Base-by-base conservation (phyloP, 2,113 vertebrate genomes). In the Passer domesticus region DNA sequence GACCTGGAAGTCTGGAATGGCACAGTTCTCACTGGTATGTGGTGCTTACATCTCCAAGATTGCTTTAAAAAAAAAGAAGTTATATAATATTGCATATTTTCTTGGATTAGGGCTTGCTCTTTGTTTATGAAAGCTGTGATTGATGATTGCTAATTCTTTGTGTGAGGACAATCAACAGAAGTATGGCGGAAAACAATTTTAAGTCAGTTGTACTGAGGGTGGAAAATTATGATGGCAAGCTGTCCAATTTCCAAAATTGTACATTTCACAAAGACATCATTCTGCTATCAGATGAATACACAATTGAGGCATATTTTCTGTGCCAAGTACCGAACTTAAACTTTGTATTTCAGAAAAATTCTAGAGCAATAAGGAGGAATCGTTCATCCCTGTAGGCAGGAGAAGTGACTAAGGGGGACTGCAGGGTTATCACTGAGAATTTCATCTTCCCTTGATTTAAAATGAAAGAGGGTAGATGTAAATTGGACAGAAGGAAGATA, bases 61-160 rank as follows among this genome's bases (percentile, higher is more conserved):
- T 63, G 44, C 60, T 83, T 68, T 74, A 37, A 37, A 63, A 69
- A 58, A 1, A 13, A 43, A 44, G 31, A 50, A 17, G 5, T 35
- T 76, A 35, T 10, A 12, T 27, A 59, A 21, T 44, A 12, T 21
- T 15, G 9, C 11, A 10, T 39, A 12, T 80, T 60, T 43, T 80
- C n/a, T 35, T 76, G 46, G 50, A 46, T 66, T 55, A 30, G 9
- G 28, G 6, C 16, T 87, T 28, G 4, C 7, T 49, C 15, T 60
- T 94, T 91, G 67, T 56, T 87, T 96, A 64, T 21, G 75, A 53
- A 39, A 79, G 50, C 79, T 87, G 37, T 50, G 94, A 89, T 81
- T 66, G 46, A 76, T 83, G 70, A 24, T 33, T 80, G 20, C 56
- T 91, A 69, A 89, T 90, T 53, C 59, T 89, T 94, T 94, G 82